Evolutionary conservation across 2,113 vertebrate genomes (phyloP).

Genomic region (Chauna torquata): DNA sequence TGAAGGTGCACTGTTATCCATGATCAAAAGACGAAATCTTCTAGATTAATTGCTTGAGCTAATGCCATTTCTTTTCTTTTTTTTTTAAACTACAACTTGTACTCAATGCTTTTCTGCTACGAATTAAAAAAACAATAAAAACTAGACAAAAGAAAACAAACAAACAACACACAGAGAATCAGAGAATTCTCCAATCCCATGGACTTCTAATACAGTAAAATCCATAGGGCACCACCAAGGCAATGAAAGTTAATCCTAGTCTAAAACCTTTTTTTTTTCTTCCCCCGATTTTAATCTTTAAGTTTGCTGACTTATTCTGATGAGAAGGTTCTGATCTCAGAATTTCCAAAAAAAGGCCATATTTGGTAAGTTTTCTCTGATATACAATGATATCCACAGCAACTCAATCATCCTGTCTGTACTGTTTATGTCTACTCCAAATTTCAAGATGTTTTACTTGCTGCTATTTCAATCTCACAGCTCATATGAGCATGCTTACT

Average conservation of each 20-base stretch:
- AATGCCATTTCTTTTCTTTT: not conserved
- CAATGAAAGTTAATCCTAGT: not conserved
- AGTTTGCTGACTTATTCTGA: not conserved
- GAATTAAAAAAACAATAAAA: not conserved
- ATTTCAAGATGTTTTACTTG: not conserved
- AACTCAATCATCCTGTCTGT: not conserved
- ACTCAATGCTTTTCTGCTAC: not conserved
- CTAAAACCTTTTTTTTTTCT: not conserved
- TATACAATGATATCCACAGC: not conserved
- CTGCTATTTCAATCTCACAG: not conserved
- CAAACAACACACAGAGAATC: no score
- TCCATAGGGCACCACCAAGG: not conserved
- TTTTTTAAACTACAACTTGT: not conserved
- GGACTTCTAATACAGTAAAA: not conserved
- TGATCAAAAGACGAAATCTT: not conserved
- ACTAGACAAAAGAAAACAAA: not conserved
- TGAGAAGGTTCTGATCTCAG: not conserved
- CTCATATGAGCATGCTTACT: not conserved
- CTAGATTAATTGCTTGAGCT: not conserved
- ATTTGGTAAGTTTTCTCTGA: not conserved
- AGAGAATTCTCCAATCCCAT: not conserved
- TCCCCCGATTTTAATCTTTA: not conserved
- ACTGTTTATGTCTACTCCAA: not conserved
- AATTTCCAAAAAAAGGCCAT: not conserved
- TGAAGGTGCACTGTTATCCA: not conserved